Base-by-base conservation (phyloP, 1,140 invertebrate species). In the Zaprionus inermis region DNA sequence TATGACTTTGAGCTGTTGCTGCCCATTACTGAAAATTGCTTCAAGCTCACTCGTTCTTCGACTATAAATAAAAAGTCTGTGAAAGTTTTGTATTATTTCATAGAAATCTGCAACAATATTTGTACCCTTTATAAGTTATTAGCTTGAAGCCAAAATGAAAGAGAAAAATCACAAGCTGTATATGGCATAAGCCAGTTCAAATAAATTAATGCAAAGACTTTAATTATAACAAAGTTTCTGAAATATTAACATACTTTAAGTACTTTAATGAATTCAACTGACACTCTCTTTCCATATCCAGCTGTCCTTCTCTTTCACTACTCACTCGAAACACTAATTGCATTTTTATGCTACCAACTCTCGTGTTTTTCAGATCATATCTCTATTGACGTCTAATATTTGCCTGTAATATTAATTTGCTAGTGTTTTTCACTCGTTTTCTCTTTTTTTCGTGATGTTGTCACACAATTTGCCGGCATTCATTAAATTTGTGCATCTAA, bases 401-500 rank as follows among this genome's bases (percentile, higher is more conserved):
- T 56, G 36, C 38, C 10, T 30, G 52, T 60, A 14, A 41, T 30
- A 38, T 30, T 41, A 52, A 32, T 38, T 55, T 67, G 14, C 11
- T 1, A 4, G 3, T 61, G 11, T 63, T 46, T 55, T 28, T 60
- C 32, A n/a, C 6, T 11, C 16, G 14, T 28, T 44, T 24, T 38
- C 30, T 56, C 10, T 32, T 30, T 1, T 44, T n/a, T n/a, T 9
- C n/a, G 38, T 44, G n/a, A n/a, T 44, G 38, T 44, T 44, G 38
- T 44, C 7, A 44, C 51, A 55, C 49, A 51, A 66, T 32, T 68
- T 77, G 65, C 59, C 54, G 54, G n/a, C 66, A 30, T 52, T 55
- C 54, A 81, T 81, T 74, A 73, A 76, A 82, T 79, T 88, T 71
- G 57, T 72, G 68, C 77, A 67, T 79, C 79, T 86, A 85, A 85